These are phyloP conservation scores for Hyles vespertilio DNA, from an alignment of 1,140 invertebrate species.

Conservation along the genomic window DNA sequence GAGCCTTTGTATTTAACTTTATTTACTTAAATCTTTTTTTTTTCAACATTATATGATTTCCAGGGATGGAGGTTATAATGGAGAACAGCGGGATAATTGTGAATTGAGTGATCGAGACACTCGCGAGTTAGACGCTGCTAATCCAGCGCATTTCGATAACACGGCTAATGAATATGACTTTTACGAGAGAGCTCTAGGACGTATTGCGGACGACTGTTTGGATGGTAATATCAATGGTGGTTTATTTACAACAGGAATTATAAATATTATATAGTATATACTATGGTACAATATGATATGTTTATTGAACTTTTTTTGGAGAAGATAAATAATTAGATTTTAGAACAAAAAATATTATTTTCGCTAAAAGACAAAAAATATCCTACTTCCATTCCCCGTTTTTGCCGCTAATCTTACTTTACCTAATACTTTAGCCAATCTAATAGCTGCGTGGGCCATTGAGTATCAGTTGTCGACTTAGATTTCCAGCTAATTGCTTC, in stretches of 20 bases:
- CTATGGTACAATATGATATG: no score
- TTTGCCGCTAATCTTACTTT: no score
- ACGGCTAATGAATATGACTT: conserved; percentile 88
- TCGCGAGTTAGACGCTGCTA: conserved; percentile 87
- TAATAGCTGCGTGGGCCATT: not conserved
- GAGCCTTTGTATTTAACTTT: no score
- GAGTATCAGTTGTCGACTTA: not conserved
- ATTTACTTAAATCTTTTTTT: no score
- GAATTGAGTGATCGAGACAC: conserved; percentile 92
- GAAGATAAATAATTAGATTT: no score
- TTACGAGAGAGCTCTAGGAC: conserved; percentile 86
- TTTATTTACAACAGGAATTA: conserved; percentile 1
- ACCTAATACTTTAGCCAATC: conserved; percentile 1
- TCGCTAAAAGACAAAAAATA: no score
- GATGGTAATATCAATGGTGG: conserved; percentile 79
- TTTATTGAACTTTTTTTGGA: no score
- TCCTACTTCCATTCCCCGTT: no score
- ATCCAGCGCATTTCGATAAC: conserved; percentile 89
- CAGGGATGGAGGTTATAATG: conserved; percentile 78
- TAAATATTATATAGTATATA: no score
- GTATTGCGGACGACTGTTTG: conserved; percentile 86
- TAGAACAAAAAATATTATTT: no score
- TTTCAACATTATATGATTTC: not conserved
- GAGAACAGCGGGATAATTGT: conserved; percentile 87
- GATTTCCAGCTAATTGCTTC: no score